These are phyloP conservation scores for Colossoma macropomum DNA, from an alignment of 2,113 vertebrate genomes.

Conservation along the genomic window DNA sequence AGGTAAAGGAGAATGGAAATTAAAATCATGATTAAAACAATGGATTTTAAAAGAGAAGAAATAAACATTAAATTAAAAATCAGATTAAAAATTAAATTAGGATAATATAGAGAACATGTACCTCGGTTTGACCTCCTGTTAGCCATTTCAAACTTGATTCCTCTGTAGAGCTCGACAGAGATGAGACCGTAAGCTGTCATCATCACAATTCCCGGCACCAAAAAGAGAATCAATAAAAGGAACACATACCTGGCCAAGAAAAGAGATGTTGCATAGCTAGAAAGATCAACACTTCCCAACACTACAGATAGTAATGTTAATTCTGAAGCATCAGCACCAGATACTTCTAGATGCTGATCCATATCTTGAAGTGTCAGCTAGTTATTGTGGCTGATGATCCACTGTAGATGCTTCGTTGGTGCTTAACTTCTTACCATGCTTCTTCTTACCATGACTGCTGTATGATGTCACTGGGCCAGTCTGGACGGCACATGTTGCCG, in stretches of 20 bases:
- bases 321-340: background rate
- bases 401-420: no score
- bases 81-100: no score
- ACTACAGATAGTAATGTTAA: constrained; percentile 28
- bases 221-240: constrained; percentile 90
- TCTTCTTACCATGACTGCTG: constrained; percentile 91
- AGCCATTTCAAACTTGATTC: constrained; percentile 88
- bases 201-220: constrained; percentile 95
- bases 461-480: constrained; percentile 86
- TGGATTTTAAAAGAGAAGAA: no score
- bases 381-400: no score
- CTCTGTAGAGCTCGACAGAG: constrained; percentile 93
- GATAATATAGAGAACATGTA: constrained; percentile 67
- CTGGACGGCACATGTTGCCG: constrained; percentile 91
- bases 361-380: no score
- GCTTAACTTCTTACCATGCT: no score
- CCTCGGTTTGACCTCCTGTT: constrained; percentile 85
- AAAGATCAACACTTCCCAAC: constrained; percentile 21
- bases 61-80: no score
- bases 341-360: background rate
- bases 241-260: constrained; percentile 86
- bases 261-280: constrained; percentile 16
- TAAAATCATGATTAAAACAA: background rate
- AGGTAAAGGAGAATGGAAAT: no score
- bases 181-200: constrained; percentile 93